A percentile compares a stretch with the other conserved stretches of the same genome.
Conservation (phyloP, 2,113 vertebrate genomes). For the Scolopax mira region DNA sequence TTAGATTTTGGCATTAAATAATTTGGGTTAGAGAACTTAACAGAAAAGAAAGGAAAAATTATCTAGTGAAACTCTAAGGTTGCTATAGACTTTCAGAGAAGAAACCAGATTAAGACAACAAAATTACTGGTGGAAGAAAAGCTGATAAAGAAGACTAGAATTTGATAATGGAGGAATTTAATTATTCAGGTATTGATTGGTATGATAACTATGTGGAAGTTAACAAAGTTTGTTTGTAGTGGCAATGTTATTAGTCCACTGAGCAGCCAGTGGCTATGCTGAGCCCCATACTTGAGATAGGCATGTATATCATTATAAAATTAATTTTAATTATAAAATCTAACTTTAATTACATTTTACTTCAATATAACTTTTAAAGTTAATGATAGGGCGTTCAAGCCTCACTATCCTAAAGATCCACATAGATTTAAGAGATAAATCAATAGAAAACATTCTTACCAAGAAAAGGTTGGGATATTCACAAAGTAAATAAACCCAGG, state of each 20-base stretch:
- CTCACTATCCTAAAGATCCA: background rate
- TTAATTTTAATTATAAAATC: conserved; percentile 29
- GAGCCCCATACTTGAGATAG: background rate
- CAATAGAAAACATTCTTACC: background rate
- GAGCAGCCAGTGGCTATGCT: conserved; percentile 1
- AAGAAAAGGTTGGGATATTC: background rate
- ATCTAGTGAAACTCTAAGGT: background rate
- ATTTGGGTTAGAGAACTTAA: background rate
- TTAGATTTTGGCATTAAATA: background rate
- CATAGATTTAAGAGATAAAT: background rate
- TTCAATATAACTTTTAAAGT: conserved; percentile 15
- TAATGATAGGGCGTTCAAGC: background rate
- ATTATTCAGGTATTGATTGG: conserved; percentile 63
- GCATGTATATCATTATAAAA: background rate
- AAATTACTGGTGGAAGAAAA: conserved; percentile 43
- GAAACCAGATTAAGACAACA: conserved; percentile 26
- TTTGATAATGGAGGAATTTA: conserved; percentile 55
- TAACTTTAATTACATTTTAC: background rate
- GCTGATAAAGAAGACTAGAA: conserved; percentile 51
- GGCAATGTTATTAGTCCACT: conserved; percentile 9
- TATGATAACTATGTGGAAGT: conserved; percentile 37
- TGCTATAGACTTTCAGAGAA: conserved; percentile 18
- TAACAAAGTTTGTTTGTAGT: conserved; percentile 46
- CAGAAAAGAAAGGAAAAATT: background rate
- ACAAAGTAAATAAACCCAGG: background rate